Conservation (phyloP, 64 coral and sea anemone genomes). For the Dendronephthya gigantea region DNA sequence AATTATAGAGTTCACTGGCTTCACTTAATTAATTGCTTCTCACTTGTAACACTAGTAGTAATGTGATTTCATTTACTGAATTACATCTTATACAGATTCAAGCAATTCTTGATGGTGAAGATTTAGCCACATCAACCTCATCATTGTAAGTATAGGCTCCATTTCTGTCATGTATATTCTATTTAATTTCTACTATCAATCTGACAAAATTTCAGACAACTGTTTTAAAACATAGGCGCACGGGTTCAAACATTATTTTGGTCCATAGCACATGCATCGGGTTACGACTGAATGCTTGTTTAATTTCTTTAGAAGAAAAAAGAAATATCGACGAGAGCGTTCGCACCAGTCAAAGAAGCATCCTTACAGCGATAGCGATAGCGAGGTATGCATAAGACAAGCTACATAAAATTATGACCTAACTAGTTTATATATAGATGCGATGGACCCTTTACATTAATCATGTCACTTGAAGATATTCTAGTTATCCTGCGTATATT, state of each 20-base stretch:
- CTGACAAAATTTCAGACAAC: too few species aligned
- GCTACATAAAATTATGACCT: neutral
- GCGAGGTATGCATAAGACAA: neutral
- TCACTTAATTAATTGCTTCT: too few species aligned
- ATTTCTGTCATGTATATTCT: too few species aligned
- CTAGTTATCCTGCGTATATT: too few species aligned
- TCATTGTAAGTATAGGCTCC: neutral
- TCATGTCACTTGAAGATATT: too few species aligned
- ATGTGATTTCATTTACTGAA: neutral
- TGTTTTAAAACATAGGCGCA: too few species aligned
- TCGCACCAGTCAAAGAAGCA: neutral
- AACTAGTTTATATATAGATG: too few species aligned
- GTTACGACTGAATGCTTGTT: neutral
- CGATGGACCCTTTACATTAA: too few species aligned
- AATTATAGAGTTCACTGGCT: too few species aligned
- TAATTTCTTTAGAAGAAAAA: neutral
- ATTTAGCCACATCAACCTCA: neutral
- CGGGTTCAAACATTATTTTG: too few species aligned
- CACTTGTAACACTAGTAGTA: too few species aligned
- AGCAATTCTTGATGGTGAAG: neutral
- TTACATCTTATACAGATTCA: neutral
- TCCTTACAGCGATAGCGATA: neutral
- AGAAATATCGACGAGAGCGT: neutral
- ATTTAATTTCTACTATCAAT: too few species aligned
- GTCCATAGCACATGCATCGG: neutral